Evolutionary conservation across 1,140 invertebrate species (phyloP).

Genomic region (Drosophila ananassae): DNA sequence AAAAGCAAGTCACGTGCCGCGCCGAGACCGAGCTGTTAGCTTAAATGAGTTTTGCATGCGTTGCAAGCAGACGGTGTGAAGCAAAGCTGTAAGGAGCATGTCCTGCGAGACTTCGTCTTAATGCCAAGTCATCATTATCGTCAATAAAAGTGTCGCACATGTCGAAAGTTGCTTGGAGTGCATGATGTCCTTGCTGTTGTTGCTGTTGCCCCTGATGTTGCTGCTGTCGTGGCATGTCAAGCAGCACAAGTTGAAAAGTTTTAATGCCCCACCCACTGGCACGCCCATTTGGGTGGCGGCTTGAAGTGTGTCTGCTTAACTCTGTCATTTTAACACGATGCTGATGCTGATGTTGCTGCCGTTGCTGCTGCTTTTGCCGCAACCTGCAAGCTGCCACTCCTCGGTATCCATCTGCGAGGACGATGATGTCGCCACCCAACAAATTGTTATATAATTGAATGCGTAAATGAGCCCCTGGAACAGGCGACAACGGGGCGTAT

Average conservation of each 20-base stretch:
- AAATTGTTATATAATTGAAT: constrained; percentile 76
- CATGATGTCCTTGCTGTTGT: constrained; percentile 58
- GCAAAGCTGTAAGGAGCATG: not conserved
- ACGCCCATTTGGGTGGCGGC: constrained; percentile 12
- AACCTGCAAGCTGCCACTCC: constrained; percentile 20
- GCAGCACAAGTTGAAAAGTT: constrained; percentile 69
- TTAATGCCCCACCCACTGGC: constrained; percentile 47
- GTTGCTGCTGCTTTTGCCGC: constrained; percentile 6
- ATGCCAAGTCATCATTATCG: constrained; percentile 80
- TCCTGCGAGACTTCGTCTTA: constrained; percentile 17
- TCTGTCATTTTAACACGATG: constrained; percentile 65
- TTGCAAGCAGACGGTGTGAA: constrained; percentile 10
- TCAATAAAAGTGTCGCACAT: constrained; percentile 83
- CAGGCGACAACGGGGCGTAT: constrained; percentile 53
- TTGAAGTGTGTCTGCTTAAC: constrained; percentile 65
- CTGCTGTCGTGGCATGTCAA: constrained; percentile 43
- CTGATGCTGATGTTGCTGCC: constrained; percentile 2
- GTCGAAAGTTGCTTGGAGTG: constrained; percentile 74
- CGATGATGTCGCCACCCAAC: constrained; percentile 47
- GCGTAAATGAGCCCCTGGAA: constrained; percentile 50
- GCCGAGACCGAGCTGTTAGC: constrained; percentile 42
- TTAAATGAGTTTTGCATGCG: constrained; percentile 81
- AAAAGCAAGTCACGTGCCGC: constrained; percentile 67
- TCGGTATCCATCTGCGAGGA: constrained; percentile 16
- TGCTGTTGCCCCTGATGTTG: constrained; percentile 28